Conservation (phyloP, 1,140 invertebrate genomes). For the Brachionus angularis region DNA sequence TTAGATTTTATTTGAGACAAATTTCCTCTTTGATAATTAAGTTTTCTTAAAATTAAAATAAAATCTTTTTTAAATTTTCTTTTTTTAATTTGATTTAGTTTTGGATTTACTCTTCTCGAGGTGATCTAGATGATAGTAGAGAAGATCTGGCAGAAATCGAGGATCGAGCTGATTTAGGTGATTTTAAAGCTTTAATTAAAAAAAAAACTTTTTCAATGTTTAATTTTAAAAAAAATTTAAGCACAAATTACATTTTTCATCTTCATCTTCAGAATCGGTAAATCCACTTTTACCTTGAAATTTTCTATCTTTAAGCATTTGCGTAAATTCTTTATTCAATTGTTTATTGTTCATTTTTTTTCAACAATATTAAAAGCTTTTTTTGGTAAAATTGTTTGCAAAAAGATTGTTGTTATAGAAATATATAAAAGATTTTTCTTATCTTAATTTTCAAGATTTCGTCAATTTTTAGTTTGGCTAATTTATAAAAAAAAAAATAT, state of each 20-base stretch:
- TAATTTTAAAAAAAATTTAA: not conserved
- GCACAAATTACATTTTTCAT: conserved; percentile 27
- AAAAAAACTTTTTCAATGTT: not conserved
- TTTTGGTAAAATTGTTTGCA: too few relatives aligned
- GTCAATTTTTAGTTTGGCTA: too few relatives aligned
- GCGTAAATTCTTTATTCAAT: conserved; percentile 26
- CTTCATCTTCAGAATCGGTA: conserved; percentile 23
- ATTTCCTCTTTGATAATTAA: too few relatives aligned
- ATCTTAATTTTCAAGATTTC: too few relatives aligned
- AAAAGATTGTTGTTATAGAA: too few relatives aligned
- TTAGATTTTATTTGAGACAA: not conserved
- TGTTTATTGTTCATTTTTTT: conserved; percentile 1
- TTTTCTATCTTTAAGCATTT: conserved; percentile 15
- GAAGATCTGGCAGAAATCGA: not conserved
- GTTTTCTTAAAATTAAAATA: too few relatives aligned
- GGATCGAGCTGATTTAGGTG: conserved; percentile 20
- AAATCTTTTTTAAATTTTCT: too few relatives aligned
- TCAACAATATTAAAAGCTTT: too few relatives aligned
- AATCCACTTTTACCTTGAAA: not conserved
- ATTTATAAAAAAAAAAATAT: too few relatives aligned
- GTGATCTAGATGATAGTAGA: not conserved
- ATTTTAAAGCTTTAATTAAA: conserved; percentile 35
- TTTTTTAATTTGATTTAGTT: too few relatives aligned
- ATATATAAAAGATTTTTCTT: too few relatives aligned
- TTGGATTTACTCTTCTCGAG: conserved; percentile 11